A percentile compares a stretch with the other conserved stretches of the same genome.
Conservation (phyloP, 2,888 invertebrate species). For the Oscheius sp. region DNA sequence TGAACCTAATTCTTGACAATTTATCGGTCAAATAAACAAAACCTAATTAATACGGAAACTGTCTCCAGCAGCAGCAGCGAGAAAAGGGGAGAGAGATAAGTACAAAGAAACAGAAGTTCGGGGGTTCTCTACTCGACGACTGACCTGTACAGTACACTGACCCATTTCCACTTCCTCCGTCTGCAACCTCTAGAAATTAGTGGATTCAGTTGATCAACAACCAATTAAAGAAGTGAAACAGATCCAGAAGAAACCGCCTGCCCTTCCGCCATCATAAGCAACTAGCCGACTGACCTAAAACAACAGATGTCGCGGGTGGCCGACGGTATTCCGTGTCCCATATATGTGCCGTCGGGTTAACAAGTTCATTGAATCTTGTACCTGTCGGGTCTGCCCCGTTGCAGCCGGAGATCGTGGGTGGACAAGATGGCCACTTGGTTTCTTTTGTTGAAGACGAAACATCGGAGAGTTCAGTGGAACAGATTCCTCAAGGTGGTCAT, state of each 20-base stretch:
- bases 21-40: background rate
- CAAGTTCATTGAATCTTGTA: background rate
- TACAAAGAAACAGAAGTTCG: too few relatives aligned
- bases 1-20: background rate
- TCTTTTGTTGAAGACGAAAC: background rate
- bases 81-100: too few relatives aligned
- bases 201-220: background rate
- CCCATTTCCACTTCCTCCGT: background rate
- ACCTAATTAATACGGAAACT: background rate
- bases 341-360: conserved; percentile 16
- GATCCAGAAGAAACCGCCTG: too few relatives aligned
- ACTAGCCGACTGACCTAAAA: conserved; percentile 18
- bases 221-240: too few relatives aligned
- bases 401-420: conserved; percentile 16
- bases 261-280: background rate
- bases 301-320: background rate
- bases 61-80: background rate
- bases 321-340: background rate
- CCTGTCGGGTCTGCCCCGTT: background rate
- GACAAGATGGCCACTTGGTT: conserved; percentile 3
- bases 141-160: too few relatives aligned
- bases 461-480: conserved; percentile 1
- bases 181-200: background rate
- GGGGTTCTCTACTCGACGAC: too few relatives aligned
- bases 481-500: too few relatives aligned